Base-by-base conservation (phyloP, 2,797 vertebrate genomes). In the Neosalanx taihuensis region DNA sequence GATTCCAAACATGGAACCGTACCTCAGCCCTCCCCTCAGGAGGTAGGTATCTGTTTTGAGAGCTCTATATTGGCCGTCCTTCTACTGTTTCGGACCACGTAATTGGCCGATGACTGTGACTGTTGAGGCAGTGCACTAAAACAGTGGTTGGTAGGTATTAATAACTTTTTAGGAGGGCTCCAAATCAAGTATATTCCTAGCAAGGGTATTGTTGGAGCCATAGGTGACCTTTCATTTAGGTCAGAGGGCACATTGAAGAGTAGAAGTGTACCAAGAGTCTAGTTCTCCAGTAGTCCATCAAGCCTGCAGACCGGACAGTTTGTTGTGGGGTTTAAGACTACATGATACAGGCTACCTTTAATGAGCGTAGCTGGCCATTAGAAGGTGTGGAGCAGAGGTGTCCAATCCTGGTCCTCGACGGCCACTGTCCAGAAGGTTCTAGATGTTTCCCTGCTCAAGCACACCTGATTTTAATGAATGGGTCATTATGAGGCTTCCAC, bases 251-350 rank as follows among this genome's bases (percentile, higher is more conserved):
- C 33, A 49, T 59, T 70, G 18, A 37, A 75, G 69, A 64, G 23
- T 77, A 51, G 60, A 76, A 81, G 81, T 82, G 86, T 79, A 85
- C 63, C 79, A 74, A 73, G 33, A 80, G 72, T 81, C 85, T 86
- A 84, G 80, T 86, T 78, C 64, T 79, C 73, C 87, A 87, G 84
- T 79, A 81, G 83, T 77, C 82, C 76, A 78, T 87, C 76, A 84
- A 72, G 73, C 73, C 31, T 49, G 68, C 23, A 71, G 74, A 79
- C 51, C 77, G 60, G 74, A 67, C 60, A 1, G 73, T 31, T 58
- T 13, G 51, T 5, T 56, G 76, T 29, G 69, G 35, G 70, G 59
- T 76, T 66, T 53, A 56, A 66, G 70, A 60, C 59, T 67, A 57
- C 70, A 37, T 75, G 67, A 81, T 82, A 65, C 70, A 77, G 59